Conservation (phyloP, 2,888 invertebrate genomes). For the Chrysina gloriosa region DNA sequence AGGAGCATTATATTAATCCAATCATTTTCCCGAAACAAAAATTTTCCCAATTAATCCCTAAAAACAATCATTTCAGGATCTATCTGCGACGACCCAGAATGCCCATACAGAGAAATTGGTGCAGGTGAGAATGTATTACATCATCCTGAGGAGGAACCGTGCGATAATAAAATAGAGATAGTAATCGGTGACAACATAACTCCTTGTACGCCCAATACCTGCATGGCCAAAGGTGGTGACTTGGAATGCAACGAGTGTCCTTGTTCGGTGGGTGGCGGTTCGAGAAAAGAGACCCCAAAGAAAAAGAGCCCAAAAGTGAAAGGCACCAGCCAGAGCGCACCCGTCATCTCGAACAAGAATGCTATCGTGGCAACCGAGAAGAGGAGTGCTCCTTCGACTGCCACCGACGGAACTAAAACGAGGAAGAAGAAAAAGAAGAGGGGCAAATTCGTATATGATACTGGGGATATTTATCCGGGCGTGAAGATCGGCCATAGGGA, state of each 20-base stretch:
- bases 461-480: constrained; percentile 69
- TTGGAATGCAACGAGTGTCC: constrained; percentile 39
- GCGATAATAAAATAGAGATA: constrained; percentile 12
- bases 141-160: neutral
- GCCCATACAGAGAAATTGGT: constrained; percentile 43
- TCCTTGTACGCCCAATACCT: constrained; percentile 41
- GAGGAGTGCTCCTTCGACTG: neutral
- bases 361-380: neutral
- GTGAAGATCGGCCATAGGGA: constrained; percentile 69
- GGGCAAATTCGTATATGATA: constrained; percentile 67
- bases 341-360: constrained; percentile 14
- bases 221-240: constrained; percentile 40
- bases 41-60: too few species aligned
- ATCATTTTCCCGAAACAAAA: too few species aligned
- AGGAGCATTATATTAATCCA: too few species aligned
- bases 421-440: constrained; percentile 53
- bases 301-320: constrained; percentile 20
- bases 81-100: constrained; percentile 49
- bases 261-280: neutral
- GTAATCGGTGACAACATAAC: constrained; percentile 16
- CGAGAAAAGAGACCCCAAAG: neutral
- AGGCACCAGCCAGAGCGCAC: constrained; percentile 29
- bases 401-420: constrained; percentile 9
- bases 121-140: neutral
- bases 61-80: constrained; percentile 2